Evolutionary conservation across 1,140 invertebrate genomes (phyloP).

Genomic region (Hylaeus volcanicus): DNA sequence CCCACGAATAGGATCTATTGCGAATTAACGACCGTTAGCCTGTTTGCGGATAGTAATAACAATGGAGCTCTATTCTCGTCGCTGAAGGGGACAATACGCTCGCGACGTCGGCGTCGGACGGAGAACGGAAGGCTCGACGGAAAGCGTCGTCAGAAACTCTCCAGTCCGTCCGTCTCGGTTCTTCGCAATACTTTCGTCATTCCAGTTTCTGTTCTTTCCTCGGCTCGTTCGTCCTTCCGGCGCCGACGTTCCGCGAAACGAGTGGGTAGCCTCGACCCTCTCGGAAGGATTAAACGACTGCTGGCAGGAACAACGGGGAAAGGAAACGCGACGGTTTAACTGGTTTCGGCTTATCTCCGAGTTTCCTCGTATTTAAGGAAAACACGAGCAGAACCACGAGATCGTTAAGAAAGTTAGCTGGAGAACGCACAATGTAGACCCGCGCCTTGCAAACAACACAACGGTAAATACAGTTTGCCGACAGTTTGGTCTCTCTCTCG

Average conservation of each 20-base stretch:
- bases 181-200: background rate
- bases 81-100: too few species aligned
- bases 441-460: slow-evolving; percentile 55
- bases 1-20: too few species aligned
- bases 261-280: background rate
- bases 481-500: slow-evolving; percentile 57
- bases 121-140: too few species aligned
- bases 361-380: slow-evolving; percentile 65
- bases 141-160: background rate
- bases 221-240: background rate
- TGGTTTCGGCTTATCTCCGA: slow-evolving; percentile 64
- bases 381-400: slow-evolving; percentile 54
- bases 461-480: slow-evolving; percentile 68
- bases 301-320: slow-evolving; percentile 19
- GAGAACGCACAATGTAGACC: slow-evolving; percentile 38
- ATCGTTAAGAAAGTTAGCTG: slow-evolving; percentile 66
- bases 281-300: slow-evolving; percentile 56
- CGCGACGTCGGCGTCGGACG: too few species aligned
- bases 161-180: too few species aligned
- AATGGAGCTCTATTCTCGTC: too few species aligned
- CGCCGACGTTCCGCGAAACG: background rate
- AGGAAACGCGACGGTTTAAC: slow-evolving; percentile 59
- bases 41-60: too few species aligned
- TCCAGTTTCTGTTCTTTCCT: background rate
- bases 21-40: too few species aligned